Evolutionary conservation across 1,140 invertebrate genomes (phyloP).

Genomic region (Scaptodrosophila lebanonensis): DNA sequence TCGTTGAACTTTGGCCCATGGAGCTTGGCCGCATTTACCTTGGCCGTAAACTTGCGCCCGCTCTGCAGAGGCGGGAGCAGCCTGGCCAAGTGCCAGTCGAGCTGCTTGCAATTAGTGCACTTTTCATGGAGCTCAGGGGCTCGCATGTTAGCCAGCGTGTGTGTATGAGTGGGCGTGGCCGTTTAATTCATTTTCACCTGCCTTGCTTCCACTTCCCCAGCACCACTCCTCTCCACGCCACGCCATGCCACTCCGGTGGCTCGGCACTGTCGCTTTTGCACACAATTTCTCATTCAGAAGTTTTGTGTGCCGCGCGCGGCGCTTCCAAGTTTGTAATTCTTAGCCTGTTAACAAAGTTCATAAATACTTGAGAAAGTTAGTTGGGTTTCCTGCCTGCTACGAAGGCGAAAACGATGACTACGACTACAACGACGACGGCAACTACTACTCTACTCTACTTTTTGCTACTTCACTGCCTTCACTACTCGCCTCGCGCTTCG

Average conservation of each 20-base stretch:
- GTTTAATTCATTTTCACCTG: slow-evolving; percentile 67
- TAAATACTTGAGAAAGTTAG: slow-evolving; percentile 66
- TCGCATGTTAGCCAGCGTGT: background rate
- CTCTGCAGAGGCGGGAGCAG: too few species aligned
- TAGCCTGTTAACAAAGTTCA: slow-evolving; percentile 74
- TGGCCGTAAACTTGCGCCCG: slow-evolving; percentile 69
- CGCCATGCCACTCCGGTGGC: too few species aligned
- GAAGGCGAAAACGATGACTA: too few species aligned
- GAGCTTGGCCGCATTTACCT: slow-evolving; percentile 57
- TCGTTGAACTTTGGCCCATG: slow-evolving; percentile 61
- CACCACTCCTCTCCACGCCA: background rate
- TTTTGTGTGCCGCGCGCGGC: slow-evolving; percentile 23
- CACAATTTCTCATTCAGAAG: slow-evolving; percentile 73
- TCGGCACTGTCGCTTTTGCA: slow-evolving; percentile 62
- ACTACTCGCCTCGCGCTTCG: too few species aligned
- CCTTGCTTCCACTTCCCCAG: slow-evolving; percentile 17
- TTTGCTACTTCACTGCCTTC: too few species aligned
- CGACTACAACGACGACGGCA: slow-evolving; percentile 6
- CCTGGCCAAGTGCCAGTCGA: slow-evolving; percentile 4
- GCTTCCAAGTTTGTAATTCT: slow-evolving; percentile 69
- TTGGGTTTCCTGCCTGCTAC: slow-evolving; percentile 37
- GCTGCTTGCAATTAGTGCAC: slow-evolving; percentile 67
- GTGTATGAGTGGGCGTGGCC: slow-evolving; percentile 45
- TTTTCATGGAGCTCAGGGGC: slow-evolving; percentile 21
- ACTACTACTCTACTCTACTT: slow-evolving; percentile 11